Conservation (phyloP, 2,888 invertebrate genomes). For the Laspeyria flexula region DNA sequence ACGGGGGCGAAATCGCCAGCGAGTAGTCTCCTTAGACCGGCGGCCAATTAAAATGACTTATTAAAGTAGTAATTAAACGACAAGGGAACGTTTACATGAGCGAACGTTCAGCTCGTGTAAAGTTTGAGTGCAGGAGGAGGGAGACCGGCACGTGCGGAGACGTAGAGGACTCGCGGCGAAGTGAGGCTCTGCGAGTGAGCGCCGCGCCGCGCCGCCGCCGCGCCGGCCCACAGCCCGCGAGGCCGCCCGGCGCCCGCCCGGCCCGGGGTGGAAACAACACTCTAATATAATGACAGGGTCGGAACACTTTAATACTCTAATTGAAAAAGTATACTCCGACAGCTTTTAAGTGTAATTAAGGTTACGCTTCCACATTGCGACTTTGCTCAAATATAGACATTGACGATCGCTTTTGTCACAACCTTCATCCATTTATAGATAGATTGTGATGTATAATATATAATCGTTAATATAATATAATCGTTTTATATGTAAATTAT, state of each 20-base stretch:
- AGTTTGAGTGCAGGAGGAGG: slow-evolving; percentile 63
- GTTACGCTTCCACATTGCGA: slow-evolving; percentile 64
- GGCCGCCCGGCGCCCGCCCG: slow-evolving; percentile 57
- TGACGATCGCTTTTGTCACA: slow-evolving; percentile 23
- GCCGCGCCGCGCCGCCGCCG: slow-evolving; percentile 44
- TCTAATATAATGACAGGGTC: slow-evolving; percentile 85
- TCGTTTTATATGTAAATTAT: background rate
- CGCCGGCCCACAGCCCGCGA: slow-evolving; percentile 35
- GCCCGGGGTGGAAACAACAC: slow-evolving; percentile 81
- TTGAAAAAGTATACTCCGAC: slow-evolving; percentile 84
- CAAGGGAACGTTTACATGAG: slow-evolving; percentile 36
- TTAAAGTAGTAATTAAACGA: slow-evolving; percentile 49
- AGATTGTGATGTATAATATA: background rate
- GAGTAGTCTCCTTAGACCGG: slow-evolving; percentile 22
- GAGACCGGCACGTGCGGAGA: slow-evolving; percentile 52
- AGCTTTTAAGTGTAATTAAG: slow-evolving; percentile 79
- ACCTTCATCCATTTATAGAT: background rate
- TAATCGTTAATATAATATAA: too few relatives aligned
- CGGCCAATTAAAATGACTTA: slow-evolving; percentile 47
- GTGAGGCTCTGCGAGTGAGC: slow-evolving; percentile 52
- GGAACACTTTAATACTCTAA: slow-evolving; percentile 86
- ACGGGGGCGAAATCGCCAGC: slow-evolving; percentile 12
- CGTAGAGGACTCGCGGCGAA: slow-evolving; percentile 67
- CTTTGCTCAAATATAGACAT: slow-evolving; percentile 43
- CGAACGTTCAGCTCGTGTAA: slow-evolving; percentile 70